Evolutionary conservation across 35 echinoderm and acorn worm genomes (phyloP).

Genomic region (Ptychodera flava): DNA sequence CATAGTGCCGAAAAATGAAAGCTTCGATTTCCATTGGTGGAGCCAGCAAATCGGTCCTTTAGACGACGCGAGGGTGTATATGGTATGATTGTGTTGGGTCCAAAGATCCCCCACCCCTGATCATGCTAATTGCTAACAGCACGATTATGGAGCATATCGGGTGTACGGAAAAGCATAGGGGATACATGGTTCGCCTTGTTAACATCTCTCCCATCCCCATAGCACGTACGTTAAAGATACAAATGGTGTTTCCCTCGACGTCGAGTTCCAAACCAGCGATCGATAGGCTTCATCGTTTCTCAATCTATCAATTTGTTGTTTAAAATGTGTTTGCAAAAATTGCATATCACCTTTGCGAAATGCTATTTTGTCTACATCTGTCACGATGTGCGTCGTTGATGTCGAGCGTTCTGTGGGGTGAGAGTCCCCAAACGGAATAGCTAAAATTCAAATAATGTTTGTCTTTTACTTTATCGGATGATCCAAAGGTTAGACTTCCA

Average conservation of each 20-base stretch:
- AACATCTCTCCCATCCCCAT: slow-evolving; percentile 16
- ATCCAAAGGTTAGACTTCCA: too few species aligned
- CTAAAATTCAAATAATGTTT: too few species aligned
- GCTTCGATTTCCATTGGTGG: not conserved
- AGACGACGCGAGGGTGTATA: not conserved
- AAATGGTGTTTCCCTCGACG: slow-evolving; percentile 36
- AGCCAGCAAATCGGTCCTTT: not conserved
- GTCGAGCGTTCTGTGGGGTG: too few species aligned
- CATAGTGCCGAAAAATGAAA: not conserved
- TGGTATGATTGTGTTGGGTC: not conserved
- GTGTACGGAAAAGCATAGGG: slow-evolving; percentile 6
- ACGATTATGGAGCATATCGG: not conserved
- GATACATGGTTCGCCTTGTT: slow-evolving; percentile 38
- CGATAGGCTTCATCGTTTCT: slow-evolving; percentile 62
- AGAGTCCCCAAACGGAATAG: too few species aligned
- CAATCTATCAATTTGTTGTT: not conserved
- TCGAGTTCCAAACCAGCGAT: slow-evolving; percentile 65
- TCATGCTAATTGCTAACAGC: not conserved
- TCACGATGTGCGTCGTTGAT: not conserved
- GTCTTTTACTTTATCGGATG: too few species aligned
- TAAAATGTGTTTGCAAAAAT: not conserved
- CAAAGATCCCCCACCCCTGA: not conserved
- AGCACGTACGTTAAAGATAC: slow-evolving; percentile 26
- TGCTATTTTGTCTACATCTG: not conserved
- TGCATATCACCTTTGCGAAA: not conserved